Percentiles rank a stretch among this genome's conserved stretches.
Evolutionary conservation across 1,140 invertebrate genomes (phyloP).

Genomic region (Chlorops oryzae): DNA sequence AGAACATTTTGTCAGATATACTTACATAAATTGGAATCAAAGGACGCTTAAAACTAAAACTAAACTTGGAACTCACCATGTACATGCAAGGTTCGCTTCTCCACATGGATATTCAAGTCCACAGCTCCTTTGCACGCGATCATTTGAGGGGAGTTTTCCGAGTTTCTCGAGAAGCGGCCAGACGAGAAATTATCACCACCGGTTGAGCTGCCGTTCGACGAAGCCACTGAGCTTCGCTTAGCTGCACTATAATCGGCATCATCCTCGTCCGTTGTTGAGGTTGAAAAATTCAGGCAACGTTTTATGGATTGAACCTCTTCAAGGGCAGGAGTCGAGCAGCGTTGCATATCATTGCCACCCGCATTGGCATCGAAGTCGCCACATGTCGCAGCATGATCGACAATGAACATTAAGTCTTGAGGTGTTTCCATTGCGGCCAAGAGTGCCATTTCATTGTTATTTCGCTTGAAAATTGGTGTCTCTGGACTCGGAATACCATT

Average conservation of each 20-base stretch:
- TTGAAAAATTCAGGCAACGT: conserved; percentile 42
- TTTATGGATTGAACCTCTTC: conserved; percentile 32
- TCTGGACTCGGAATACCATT: conserved; percentile 15
- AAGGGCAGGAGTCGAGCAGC: conserved; percentile 13
- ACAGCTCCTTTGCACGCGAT: conserved; percentile 24
- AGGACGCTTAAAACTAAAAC: background rate
- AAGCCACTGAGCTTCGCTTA: conserved; percentile 36
- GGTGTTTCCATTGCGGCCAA: conserved; percentile 8
- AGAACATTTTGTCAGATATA: too few species aligned
- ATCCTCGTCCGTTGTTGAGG: conserved; percentile 21
- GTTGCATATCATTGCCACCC: background rate
- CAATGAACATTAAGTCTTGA: background rate
- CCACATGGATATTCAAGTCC: conserved; percentile 33
- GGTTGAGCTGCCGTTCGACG: conserved; percentile 15
- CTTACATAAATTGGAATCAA: too few species aligned
- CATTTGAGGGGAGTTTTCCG: background rate
- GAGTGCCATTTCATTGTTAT: background rate
- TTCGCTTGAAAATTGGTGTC: conserved; percentile 11
- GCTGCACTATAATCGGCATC: conserved; percentile 18
- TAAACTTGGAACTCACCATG: conserved; percentile 43
- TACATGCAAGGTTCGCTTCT: conserved; percentile 38
- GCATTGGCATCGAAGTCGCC: background rate
- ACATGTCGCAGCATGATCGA: background rate
- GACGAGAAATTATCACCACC: conserved; percentile 4
- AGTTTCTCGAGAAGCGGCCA: background rate